Percentiles rank a stretch among this genome's conserved stretches.
phyloP scores from a whole-genome alignment of 2,888 invertebrate species.

The Neria commutata region DNA sequence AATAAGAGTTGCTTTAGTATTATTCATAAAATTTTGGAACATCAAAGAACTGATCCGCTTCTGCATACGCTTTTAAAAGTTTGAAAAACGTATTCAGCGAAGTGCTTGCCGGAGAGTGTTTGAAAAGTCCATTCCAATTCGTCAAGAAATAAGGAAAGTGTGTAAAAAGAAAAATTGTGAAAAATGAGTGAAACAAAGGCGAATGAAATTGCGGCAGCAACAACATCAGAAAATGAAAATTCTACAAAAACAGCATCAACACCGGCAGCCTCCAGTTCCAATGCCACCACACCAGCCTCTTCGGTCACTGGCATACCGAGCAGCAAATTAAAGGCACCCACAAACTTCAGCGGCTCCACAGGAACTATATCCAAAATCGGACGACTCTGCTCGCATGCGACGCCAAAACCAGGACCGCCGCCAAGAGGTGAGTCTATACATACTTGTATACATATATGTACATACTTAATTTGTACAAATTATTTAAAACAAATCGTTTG shows the following conservation, averaged over 20 bases:
- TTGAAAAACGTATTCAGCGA: too few species aligned
- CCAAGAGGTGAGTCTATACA: constrained; percentile 48
- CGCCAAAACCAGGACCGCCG: constrained; percentile 55
- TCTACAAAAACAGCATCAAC: neutral
- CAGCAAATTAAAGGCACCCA: constrained; percentile 45
- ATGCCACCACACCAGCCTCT: constrained; percentile 46
- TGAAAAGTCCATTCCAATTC: too few species aligned
- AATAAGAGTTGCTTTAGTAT: too few species aligned
- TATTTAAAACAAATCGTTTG: too few species aligned
- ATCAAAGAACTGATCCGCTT: neutral
- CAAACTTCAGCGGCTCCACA: constrained; percentile 44
- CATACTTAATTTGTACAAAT: neutral
- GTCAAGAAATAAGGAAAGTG: constrained; percentile 12
- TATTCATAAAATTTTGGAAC: too few species aligned
- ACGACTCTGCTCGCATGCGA: constrained; percentile 47
- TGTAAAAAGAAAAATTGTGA: constrained; percentile 15
- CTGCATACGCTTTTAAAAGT: too few species aligned
- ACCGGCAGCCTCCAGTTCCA: constrained; percentile 28
- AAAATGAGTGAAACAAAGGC: constrained; percentile 45
- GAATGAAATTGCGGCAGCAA: constrained; percentile 23
- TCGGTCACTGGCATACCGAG: constrained; percentile 45
- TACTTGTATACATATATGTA: neutral
- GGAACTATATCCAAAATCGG: constrained; percentile 53
- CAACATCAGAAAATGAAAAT: constrained; percentile 14
- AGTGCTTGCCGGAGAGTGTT: too few species aligned